Conservation (phyloP, 2,113 vertebrate genomes). For the Oplegnathus fasciatus region DNA sequence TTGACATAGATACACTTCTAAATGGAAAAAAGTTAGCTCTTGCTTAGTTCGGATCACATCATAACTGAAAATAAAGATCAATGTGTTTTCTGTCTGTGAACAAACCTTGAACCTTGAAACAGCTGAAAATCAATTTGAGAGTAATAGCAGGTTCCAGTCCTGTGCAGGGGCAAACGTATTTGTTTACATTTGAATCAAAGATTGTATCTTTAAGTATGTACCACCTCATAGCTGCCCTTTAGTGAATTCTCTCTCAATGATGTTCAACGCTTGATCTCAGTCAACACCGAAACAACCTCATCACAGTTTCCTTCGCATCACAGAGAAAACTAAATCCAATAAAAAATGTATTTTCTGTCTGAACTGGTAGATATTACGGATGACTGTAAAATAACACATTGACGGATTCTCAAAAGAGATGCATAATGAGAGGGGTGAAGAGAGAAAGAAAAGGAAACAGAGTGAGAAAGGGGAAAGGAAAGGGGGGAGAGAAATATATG, state of each 20-base stretch:
- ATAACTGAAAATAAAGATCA: not conserved
- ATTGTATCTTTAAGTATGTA: not conserved
- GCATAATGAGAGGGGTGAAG: slow-evolving; percentile 61
- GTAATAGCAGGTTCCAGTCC: not conserved
- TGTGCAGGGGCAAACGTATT: not conserved
- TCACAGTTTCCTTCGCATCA: slow-evolving; percentile 10
- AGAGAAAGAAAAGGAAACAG: slow-evolving; percentile 62
- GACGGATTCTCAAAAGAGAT: slow-evolving; percentile 63
- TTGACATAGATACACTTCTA: no score
- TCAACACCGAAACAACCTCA: slow-evolving; percentile 4
- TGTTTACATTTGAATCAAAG: not conserved
- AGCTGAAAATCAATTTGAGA: not conserved
- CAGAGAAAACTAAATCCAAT: slow-evolving; percentile 38
- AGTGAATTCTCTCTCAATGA: not conserved
- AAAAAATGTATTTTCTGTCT: slow-evolving; percentile 53
- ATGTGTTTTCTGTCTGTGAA: not conserved
- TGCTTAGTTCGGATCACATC: not conserved
- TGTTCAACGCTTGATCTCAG: slow-evolving; percentile 37
- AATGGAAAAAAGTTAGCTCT: not conserved
- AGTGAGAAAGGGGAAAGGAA: slow-evolving; percentile 40
- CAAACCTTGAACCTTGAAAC: not conserved
- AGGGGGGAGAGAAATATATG: slow-evolving; percentile 60
- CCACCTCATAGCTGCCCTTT: not conserved
- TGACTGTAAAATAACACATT: slow-evolving; percentile 55
- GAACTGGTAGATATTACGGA: slow-evolving; percentile 46